Conservation (phyloP, 2,113 vertebrate genomes). For the Antechinus stuartii region DNA sequence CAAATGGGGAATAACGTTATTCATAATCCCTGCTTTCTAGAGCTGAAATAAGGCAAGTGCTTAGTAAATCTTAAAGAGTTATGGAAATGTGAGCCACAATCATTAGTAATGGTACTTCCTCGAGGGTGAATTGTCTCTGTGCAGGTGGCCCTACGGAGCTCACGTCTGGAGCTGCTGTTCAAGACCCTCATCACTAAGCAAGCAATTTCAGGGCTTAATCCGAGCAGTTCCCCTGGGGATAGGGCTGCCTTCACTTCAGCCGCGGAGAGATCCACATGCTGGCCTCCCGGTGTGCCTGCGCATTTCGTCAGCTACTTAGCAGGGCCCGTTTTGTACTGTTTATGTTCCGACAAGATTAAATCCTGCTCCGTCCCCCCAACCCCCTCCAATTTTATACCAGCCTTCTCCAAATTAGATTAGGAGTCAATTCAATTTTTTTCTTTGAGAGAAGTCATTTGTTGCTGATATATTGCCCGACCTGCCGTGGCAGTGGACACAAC, state of each 20-base stretch:
- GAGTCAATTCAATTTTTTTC: slow-evolving; percentile 50
- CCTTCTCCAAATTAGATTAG: slow-evolving; percentile 70
- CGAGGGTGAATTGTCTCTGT: neutral
- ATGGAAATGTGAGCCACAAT: neutral
- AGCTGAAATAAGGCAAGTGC: neutral
- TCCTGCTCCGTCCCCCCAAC: slow-evolving; percentile 46
- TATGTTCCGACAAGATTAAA: slow-evolving; percentile 80
- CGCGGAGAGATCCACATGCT: neutral
- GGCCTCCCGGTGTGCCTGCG: slow-evolving; percentile 55
- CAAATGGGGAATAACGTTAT: neutral
- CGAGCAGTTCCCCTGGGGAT: neutral
- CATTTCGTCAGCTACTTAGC: slow-evolving; percentile 73
- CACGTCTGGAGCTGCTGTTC: slow-evolving; percentile 23
- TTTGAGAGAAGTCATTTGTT: slow-evolving; percentile 64
- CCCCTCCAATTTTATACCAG: slow-evolving; percentile 62
- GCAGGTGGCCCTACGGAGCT: neutral
- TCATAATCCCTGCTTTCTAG: neutral
- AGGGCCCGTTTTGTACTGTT: slow-evolving; percentile 68
- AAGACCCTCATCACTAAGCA: slow-evolving; percentile 50
- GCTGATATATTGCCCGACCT: slow-evolving; percentile 11
- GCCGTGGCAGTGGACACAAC: neutral
- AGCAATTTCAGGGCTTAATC: slow-evolving; percentile 79
- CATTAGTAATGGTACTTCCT: neutral
- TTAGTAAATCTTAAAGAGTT: neutral
- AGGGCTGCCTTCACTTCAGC: slow-evolving; percentile 45